Evolutionary conservation across 2,888 invertebrate species (phyloP), one percentile per base, ranked within the genome.

Genomic region (Caenorhabditis sp.): DNA sequence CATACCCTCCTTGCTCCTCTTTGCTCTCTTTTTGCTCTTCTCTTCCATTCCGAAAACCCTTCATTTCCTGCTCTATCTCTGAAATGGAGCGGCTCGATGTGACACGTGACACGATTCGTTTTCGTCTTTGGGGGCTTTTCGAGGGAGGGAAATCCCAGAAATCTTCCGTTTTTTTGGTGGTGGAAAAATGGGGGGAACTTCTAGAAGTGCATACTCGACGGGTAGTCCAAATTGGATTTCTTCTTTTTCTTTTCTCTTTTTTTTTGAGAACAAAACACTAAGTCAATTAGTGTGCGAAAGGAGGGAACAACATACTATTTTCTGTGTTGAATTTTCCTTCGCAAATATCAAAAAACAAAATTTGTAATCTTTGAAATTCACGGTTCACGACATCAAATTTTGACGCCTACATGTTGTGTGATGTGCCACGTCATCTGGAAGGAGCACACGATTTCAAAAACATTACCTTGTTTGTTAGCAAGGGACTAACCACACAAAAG

Each of bases 51-150:
- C 68, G 35, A 14, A 69, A 69, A 68, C 38, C 68, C 58, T 58
- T 61, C 64, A 72, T 72, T 72, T 72, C 58, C 66, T 79, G 79
- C 49, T 56, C 54, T 14, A 38, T 31, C n/a, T n/a, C 66, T 73
- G 56, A 80, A 80, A 80, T 58, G 72, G 63, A 72, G 64, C 38
- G 19, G 47, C 47, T 4, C 47, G 6, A 12, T 28, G 19, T 35
- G 51, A 49, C 70, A 72, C 70, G 58, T 80, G 80, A 80, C 66
- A 44, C 58, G 54, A 58, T 28, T 70, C 26, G n/a, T 66, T 51
- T 47, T 49, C 54, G 26, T 54, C 26, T 41, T 38, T 12, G 54
- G 19, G 14, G 24, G 19, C 24, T n/a, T n/a, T n/a, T 14, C 14
- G 19, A 26, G 19, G 47, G 24, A 44, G 16, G 41, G 63, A 44